Percentiles rank a stretch among this genome's conserved stretches.
These are phyloP conservation scores for Drosophila koepferae DNA, from an alignment of 2,888 invertebrate genomes.

Conservation along the genomic window DNA sequence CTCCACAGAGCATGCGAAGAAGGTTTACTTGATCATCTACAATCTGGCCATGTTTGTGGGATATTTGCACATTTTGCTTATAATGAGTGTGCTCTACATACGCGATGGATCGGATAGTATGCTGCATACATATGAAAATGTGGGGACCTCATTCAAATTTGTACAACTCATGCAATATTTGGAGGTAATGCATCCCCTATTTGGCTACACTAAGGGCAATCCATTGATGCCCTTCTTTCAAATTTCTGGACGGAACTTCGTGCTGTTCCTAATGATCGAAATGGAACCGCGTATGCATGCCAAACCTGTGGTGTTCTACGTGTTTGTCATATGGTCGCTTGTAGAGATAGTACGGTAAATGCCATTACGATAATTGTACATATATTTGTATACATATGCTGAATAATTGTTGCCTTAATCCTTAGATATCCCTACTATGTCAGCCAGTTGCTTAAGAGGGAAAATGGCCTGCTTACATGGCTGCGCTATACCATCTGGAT, in stretches of 20 bases:
- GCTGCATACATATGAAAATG: conserved; percentile 89
- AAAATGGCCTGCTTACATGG: conserved; percentile 93
- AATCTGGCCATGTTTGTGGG: conserved; percentile 96
- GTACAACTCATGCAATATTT: conserved; percentile 93
- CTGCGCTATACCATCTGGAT: conserved; percentile 97
- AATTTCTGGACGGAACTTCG: conserved; percentile 91
- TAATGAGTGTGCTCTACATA: conserved; percentile 91
- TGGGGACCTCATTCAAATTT: conserved; percentile 92
- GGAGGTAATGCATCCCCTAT: conserved; percentile 95
- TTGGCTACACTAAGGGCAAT: conserved; percentile 94
- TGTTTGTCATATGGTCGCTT: conserved; percentile 93
- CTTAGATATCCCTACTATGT: conserved; percentile 96
- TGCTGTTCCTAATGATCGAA: conserved; percentile 93
- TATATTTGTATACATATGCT: not conserved
- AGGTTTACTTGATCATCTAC: conserved; percentile 94
- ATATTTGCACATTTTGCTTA: conserved; percentile 90
- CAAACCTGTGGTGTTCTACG: conserved; percentile 94
- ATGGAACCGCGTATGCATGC: conserved; percentile 94
- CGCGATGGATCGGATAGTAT: conserved; percentile 91
- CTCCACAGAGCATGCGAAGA: conserved; percentile 90
- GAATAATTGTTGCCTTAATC: not conserved
- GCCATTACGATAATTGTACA: not conserved
- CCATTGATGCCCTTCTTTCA: conserved; percentile 91
- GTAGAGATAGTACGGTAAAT: conserved; percentile 93
- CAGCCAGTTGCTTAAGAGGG: conserved; percentile 90